Base-by-base conservation (phyloP, 1,140 invertebrate genomes). In the Choristoneura fumiferana region DNA sequence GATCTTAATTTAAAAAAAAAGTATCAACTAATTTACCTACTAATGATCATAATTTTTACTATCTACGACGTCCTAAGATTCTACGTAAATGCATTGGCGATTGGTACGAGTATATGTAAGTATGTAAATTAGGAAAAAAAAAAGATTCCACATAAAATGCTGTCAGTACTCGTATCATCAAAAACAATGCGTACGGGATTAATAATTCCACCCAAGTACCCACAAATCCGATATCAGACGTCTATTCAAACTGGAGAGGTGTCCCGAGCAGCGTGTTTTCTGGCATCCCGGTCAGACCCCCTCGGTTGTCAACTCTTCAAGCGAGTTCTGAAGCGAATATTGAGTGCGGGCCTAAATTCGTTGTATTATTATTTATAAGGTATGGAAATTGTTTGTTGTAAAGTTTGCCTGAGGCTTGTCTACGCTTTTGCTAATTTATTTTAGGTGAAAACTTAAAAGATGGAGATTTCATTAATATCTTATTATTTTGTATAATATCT, bases 181-280 rank as follows among this genome's bases (percentile, higher is more conserved):
- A 49, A 14, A 45, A 12, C 43, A 29, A 49, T 49, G 43, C n/a
- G 29, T 49, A 6, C 22, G 43, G n/a, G 9, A 8, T 49, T 49
- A 10, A 49, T 49, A 49, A 49, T 49, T 49, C 18, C 1, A 6
- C 22, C 22, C 4, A 29, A 49, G 43, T 10, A 49, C 18, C 17
- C 22, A 22, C 18, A 49, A 49, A 49, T 49, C 43, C 12, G 43
- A 33, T 49, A 49, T 49, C 43, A 17, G 40, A 14, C 18, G 43
- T 49, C 43, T 49, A 49, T 49, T 49, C 22, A 49, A 29, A 49
- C 43, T 49, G 43, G 9, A 49, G 43, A 49, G 43, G 43, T 49
- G 43, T 49, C 43, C 8, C 43, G 10, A 4, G n/a, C 43, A 49
- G 43, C 43, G 18, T 49, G 43, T 49, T 22, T 45, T 22, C 17